Evolutionary conservation across 2,888 invertebrate genomes (phyloP), one percentile per base, ranked within the genome.

Genomic region (Xestia ashworthii): DNA sequence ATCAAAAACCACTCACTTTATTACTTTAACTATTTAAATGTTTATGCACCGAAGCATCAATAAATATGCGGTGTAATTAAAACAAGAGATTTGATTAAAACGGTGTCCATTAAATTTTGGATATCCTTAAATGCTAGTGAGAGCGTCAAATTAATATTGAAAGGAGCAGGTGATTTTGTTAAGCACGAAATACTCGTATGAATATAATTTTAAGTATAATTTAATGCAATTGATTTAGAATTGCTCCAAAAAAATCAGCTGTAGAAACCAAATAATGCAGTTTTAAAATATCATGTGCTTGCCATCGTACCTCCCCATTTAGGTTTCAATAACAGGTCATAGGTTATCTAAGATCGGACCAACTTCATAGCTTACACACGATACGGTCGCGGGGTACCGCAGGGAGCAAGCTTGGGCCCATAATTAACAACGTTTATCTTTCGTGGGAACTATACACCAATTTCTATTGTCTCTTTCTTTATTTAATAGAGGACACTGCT

Each of bases 261-360:
- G 3, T 53, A 60, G 0, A 68, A 66, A 16, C 6, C 16, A 66
- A 50, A 60, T 3, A 25, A 65, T 19, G 53, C 25, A 22, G 14
- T 38, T 78, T 68, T 14, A 32, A 66, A 71, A 66, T 62, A 55
- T 55, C 68, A 53, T n/a, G 38, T 50, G 46, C 32, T 38, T 65
- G 22, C 83, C 89, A 91, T 92, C 89, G 73, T 85, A 88, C 87
- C 85, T 89, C 65, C 83, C 82, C 82, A 92, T 91, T 92, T 88
- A 90, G 88, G 82, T 81, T 90, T 91, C 87, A 81, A 90, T 90
- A 88, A 84, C 79, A 84, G 91, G 90, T 87, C 91, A 91, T 86
- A 93, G 93, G 93, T 93, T 95, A 95, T 95, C 94, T 80, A 62
- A 73, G 80, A 90, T 90, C 89, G 89, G 88, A 89, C 89, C 87